Conservation (phyloP, 2,888 invertebrate genomes). For the Melieria crassipennis region DNA sequence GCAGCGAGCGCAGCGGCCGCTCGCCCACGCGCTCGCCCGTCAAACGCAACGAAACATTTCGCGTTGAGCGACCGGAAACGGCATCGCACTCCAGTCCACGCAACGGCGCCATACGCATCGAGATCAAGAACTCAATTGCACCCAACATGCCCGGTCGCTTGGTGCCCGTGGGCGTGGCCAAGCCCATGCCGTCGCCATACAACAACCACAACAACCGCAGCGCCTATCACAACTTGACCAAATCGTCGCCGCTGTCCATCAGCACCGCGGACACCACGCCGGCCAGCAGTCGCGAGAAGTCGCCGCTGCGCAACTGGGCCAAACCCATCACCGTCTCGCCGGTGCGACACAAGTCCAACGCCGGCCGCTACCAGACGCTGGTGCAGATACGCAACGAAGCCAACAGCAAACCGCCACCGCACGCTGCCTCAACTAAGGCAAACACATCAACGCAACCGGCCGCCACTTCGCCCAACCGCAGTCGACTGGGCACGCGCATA, state of each 20-base stretch:
- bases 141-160: conserved; percentile 61
- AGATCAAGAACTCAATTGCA: conserved; percentile 63
- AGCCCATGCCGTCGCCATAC: conserved; percentile 60
- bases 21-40: conserved; percentile 50
- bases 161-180: conserved; percentile 64
- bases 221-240: not conserved
- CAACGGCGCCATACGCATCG: conserved; percentile 56
- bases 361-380: conserved; percentile 58
- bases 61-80: conserved; percentile 49
- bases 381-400: conserved; percentile 58
- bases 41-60: conserved; percentile 57
- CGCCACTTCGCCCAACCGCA: conserved; percentile 37
- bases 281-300: conserved; percentile 36
- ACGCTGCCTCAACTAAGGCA: not conserved
- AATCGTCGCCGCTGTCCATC: not conserved
- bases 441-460: conserved; percentile 30
- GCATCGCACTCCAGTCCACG: conserved; percentile 40
- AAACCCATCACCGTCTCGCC: conserved; percentile 31
- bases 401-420: conserved; percentile 34
- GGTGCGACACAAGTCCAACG: conserved; percentile 4
- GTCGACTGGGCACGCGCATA: conserved; percentile 49
- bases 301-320: conserved; percentile 40
- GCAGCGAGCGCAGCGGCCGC: conserved; percentile 47
- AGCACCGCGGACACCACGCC: conserved; percentile 26
- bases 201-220: conserved; percentile 39